A percentile compares a stretch with the other conserved stretches of the same genome.
Evolutionary conservation across 2,113 vertebrate genomes (phyloP).

Genomic region (Sylvietta virens): DNA sequence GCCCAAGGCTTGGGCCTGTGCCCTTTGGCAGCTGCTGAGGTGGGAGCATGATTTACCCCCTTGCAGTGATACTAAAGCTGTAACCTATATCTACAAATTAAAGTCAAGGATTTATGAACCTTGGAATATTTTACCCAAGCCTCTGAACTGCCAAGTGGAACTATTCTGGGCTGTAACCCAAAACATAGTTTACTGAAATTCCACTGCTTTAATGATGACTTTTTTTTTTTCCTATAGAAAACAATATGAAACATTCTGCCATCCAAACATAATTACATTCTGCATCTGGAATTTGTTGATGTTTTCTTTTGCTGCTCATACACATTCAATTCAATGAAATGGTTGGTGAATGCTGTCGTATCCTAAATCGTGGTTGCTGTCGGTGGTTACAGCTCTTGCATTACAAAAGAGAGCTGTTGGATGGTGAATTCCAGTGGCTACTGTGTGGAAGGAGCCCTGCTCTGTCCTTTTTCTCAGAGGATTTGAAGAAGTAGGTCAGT

Average conservation of each 20-base stretch:
- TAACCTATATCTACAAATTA: conserved; percentile 64
- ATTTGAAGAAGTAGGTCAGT: background rate
- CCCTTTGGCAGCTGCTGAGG: conserved; percentile 26
- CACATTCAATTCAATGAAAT: background rate
- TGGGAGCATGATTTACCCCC: conserved; percentile 40
- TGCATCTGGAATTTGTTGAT: conserved; percentile 64
- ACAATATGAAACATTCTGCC: conserved; percentile 64
- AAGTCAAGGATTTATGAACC: conserved; percentile 63
- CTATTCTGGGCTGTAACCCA: conserved; percentile 63
- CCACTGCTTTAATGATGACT: conserved; percentile 56
- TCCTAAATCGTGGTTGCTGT: background rate
- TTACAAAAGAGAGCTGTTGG: background rate
- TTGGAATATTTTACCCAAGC: conserved; percentile 63
- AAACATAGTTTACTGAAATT: conserved; percentile 66
- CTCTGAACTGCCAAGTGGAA: conserved; percentile 63
- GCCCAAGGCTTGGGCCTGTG: background rate
- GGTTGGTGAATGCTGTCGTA: background rate
- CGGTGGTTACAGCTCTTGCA: background rate
- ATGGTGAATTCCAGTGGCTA: background rate
- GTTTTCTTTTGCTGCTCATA: conserved; percentile 48
- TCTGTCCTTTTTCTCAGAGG: background rate
- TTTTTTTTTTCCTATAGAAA: conserved; percentile 53
- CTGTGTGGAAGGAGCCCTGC: background rate
- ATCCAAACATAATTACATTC: conserved; percentile 57
- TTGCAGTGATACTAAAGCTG: conserved; percentile 51